These are phyloP conservation scores for Endotricha flammealis DNA, from an alignment of 2,888 invertebrate species.

Conservation along the genomic window DNA sequence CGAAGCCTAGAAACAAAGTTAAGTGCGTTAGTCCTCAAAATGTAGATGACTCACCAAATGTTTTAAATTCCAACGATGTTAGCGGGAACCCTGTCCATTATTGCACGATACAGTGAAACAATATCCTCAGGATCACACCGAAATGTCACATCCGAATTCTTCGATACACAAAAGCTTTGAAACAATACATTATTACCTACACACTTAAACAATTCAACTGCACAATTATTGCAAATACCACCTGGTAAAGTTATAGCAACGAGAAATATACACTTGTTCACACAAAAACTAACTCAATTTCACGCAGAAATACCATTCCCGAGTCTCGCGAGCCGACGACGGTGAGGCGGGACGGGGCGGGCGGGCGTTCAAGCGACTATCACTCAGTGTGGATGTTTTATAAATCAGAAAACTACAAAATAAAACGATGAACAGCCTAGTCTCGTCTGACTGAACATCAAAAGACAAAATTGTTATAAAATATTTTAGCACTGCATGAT, in stretches of 20 bases:
- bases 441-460: too few species aligned
- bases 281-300: conserved; percentile 66
- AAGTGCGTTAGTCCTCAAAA: conserved; percentile 41
- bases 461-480: too few species aligned
- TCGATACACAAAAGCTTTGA: conserved; percentile 47
- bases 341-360: conserved; percentile 29
- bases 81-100: conserved; percentile 69
- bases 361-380: conserved; percentile 34
- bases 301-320: conserved; percentile 67
- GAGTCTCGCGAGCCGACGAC: conserved; percentile 40
- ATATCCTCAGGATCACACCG: conserved; percentile 66
- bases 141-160: conserved; percentile 54
- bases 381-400: conserved; percentile 25
- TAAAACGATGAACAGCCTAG: too few species aligned
- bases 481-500: too few species aligned
- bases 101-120: conserved; percentile 56
- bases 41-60: conserved; percentile 72
- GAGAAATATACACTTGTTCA: conserved; percentile 62
- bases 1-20: too few species aligned
- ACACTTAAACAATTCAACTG: conserved; percentile 30
- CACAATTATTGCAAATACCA: conserved; percentile 39
- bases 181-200: conserved; percentile 49
- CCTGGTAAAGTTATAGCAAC: conserved; percentile 40
- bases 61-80: conserved; percentile 73
- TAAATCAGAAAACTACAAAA: conserved; percentile 18